Conservation (phyloP, 2,113 vertebrate genomes). For the Tamias sibiricus region DNA sequence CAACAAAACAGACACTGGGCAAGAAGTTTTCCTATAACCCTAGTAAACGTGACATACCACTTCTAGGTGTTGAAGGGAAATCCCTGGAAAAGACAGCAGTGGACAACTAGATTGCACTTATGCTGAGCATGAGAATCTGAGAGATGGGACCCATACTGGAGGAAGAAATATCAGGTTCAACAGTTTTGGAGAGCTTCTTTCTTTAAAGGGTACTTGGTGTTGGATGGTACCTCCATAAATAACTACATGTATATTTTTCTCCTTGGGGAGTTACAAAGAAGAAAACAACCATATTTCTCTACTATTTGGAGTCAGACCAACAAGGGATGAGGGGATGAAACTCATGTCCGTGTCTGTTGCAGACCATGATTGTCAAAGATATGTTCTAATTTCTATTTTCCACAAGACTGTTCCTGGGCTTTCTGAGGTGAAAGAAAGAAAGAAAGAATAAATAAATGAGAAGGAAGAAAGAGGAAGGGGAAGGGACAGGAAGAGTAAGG, state of each 20-base stretch:
- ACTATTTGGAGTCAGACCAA: neutral
- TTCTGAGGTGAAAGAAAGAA: neutral
- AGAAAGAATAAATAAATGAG: rapidly evolving
- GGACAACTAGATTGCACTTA: neutral
- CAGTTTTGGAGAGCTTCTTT: neutral
- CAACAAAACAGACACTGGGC: neutral
- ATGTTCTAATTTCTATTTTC: neutral
- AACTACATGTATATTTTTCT: neutral
- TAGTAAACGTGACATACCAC: neutral
- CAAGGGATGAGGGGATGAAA: neutral
- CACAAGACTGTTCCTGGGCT: neutral
- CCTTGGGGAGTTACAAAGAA: neutral
- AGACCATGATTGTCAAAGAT: neutral
- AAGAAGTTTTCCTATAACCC: neutral
- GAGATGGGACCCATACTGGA: neutral
- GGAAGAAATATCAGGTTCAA: neutral
- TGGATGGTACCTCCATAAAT: neutral
- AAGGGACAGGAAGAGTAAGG: neutral
- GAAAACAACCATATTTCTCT: neutral
- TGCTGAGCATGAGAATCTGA: neutral
- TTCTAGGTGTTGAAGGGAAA: neutral
- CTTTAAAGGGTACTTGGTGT: neutral
- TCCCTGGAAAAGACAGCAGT: neutral
- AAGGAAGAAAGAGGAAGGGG: too few species aligned
- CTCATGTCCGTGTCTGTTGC: neutral